A percentile compares a stretch with the other conserved stretches of the same genome.
Conservation (phyloP, 37 sponge, comb jelly and placozoan genomes). For the Corticium candelabrum region DNA sequence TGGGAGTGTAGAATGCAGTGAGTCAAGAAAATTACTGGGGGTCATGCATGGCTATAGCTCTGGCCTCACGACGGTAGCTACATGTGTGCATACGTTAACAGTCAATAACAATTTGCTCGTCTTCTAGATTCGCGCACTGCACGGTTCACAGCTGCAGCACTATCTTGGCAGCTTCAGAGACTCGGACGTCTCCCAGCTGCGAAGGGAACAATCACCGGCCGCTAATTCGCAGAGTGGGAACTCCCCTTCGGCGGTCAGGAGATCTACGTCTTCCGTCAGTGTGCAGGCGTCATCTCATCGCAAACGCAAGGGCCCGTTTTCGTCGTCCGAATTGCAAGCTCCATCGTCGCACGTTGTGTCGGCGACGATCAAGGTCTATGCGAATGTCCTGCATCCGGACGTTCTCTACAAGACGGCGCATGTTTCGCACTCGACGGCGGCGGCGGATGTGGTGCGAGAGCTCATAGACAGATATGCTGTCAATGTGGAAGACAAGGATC, state of each 20-base stretch:
- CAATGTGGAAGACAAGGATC: neutral
- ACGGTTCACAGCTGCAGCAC: neutral
- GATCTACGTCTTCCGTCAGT: neutral
- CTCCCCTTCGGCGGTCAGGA: neutral
- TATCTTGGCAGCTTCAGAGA: neutral
- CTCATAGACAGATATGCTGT: neutral
- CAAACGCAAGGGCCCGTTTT: neutral
- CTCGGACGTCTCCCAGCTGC: neutral
- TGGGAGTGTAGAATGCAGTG: too few relatives aligned
- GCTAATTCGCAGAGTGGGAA: neutral
- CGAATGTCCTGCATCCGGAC: slow-evolving; percentile 1
- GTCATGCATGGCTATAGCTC: too few relatives aligned
- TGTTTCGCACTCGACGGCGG: neutral
- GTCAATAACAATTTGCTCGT: too few relatives aligned
- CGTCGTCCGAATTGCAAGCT: neutral
- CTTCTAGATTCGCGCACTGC: neutral
- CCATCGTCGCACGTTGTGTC: neutral
- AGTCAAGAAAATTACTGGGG: too few relatives aligned
- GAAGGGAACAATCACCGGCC: neutral
- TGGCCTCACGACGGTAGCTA: too few relatives aligned
- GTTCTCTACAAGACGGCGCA: slow-evolving; percentile 2
- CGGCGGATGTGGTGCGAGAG: neutral
- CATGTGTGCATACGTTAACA: too few relatives aligned
- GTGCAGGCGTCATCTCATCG: neutral
- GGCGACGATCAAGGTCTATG: slow-evolving; percentile 1